A percentile compares a stretch with the other conserved stretches of the same genome.
phyloP scores from a whole-genome alignment of 2,888 invertebrate genomes.

The Cyrtodaria siliqua region DNA sequence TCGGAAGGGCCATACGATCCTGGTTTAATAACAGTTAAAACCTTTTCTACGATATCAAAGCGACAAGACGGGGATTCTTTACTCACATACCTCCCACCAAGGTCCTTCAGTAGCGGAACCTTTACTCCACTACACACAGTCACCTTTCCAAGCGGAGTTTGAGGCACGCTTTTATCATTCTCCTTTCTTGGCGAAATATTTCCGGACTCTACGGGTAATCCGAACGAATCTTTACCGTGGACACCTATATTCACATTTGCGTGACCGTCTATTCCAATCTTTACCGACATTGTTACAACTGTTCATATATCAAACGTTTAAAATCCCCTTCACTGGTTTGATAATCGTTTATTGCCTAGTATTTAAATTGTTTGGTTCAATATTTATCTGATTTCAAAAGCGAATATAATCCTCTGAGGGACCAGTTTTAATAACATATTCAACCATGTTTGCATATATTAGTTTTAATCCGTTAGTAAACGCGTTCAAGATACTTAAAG shows the following conservation, averaged over 20 bases:
- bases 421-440: no score
- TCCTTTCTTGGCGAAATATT: not conserved
- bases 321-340: no score
- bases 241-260: not conserved
- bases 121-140: conserved; percentile 27
- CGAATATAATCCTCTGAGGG: no score
- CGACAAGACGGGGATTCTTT: conserved; percentile 34
- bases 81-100: conserved; percentile 38
- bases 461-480: no score
- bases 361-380: no score
- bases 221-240: not conserved
- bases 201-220: not conserved
- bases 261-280: not conserved
- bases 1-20: conserved; percentile 32
- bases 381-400: no score
- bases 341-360: no score
- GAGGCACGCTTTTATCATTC: not conserved
- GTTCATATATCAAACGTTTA: no score
- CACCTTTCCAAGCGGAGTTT: not conserved
- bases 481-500: no score
- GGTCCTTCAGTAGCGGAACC: conserved; percentile 46
- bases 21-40: conserved; percentile 53
- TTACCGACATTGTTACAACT: not conserved
- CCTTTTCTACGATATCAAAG: conserved; percentile 60
- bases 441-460: no score